Percentiles rank a stretch among this genome's conserved stretches.
phyloP scores from a whole-genome alignment of 2,888 invertebrate genomes.

The Troilus luridus region DNA sequence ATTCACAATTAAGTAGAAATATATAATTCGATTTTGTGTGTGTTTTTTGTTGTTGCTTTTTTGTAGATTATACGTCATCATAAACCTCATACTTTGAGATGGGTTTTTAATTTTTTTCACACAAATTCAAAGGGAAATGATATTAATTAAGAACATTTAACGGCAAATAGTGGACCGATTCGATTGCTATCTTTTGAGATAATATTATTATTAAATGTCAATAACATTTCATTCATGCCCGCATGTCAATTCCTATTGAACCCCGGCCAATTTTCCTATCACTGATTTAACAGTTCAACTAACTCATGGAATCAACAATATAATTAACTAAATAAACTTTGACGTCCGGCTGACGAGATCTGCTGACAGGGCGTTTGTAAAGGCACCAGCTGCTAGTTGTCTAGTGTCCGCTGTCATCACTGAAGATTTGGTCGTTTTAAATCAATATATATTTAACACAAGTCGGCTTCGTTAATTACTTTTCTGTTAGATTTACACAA shows the following conservation, averaged over 20 bases:
- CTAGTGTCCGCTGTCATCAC: background rate
- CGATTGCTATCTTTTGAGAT: no score
- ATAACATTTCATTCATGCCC: background rate
- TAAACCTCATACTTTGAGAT: no score
- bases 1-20: no score
- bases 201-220: background rate
- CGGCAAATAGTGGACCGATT: no score
- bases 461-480: background rate
- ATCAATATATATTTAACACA: background rate
- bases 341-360: background rate
- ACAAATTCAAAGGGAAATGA: no score
- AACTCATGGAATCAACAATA: slow-evolving; percentile 7
- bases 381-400: background rate
- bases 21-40: no score
- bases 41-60: no score
- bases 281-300: background rate
- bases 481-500: background rate
- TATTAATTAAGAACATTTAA: no score
- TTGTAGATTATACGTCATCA: no score
- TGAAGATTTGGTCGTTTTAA: background rate
- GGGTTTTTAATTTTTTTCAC: no score
- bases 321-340: slow-evolving; percentile 17
- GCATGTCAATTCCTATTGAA: background rate
- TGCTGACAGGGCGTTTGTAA: slow-evolving; percentile 6
- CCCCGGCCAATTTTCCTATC: background rate